Percentiles rank a stretch among this genome's conserved stretches.
phyloP scores from a whole-genome alignment of 2,113 vertebrate genomes.

The Microcebus griseorufus region DNA sequence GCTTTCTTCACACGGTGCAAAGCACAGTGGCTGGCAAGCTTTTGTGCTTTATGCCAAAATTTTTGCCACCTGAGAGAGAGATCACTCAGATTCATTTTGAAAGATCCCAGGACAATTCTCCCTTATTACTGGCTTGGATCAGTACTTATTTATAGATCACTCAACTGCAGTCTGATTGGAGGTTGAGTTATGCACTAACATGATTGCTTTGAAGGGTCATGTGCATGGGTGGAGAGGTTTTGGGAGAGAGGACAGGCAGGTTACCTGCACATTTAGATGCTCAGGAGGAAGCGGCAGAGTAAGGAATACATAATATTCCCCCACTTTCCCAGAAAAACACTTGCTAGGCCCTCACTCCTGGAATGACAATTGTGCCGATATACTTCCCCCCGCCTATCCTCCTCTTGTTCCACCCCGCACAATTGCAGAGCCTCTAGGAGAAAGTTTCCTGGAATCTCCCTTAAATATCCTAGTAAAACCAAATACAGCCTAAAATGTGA shows the following conservation, averaged over 20 bases:
- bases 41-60: neutral
- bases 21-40: neutral
- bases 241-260: neutral
- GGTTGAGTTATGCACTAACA: neutral
- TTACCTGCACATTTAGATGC: neutral
- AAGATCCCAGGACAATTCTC: neutral
- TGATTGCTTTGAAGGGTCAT: neutral
- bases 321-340: neutral
- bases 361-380: neutral
- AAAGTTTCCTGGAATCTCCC: neutral
- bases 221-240: neutral
- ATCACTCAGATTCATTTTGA: neutral
- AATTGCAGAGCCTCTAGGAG: neutral
- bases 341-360: fast-evolving
- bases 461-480: neutral
- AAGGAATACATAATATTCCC: fast-evolving
- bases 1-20: neutral
- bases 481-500: too few relatives aligned
- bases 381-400: neutral
- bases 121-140: neutral
- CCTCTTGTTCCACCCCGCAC: neutral
- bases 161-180: neutral
- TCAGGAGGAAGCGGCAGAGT: neutral
- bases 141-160: neutral
- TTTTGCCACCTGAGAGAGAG: neutral